phyloP scores from a whole-genome alignment of 2,797 vertebrate species.

The Cryptoprocta ferox region DNA sequence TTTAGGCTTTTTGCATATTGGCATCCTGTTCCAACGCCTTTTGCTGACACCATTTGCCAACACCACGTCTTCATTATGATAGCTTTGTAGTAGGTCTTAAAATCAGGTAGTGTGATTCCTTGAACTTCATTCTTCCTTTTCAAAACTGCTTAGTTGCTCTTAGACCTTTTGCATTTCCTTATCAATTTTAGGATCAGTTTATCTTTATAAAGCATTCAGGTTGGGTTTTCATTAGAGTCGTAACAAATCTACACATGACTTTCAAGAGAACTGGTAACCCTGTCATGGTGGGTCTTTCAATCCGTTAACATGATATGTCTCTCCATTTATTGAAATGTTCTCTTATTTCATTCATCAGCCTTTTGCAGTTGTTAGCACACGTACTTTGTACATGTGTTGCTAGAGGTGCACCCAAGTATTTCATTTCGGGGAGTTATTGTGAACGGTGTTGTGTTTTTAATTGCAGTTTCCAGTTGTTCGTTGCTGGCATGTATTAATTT shows the following conservation, averaged over 20 bases:
- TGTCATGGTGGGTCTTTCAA: not conserved
- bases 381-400: not conserved
- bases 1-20: not conserved
- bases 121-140: not conserved
- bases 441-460: not conserved
- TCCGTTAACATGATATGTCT: not conserved
- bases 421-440: not conserved
- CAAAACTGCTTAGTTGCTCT: not conserved
- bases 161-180: not conserved
- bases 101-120: not conserved
- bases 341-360: not conserved
- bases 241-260: not conserved
- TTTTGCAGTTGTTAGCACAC: not conserved
- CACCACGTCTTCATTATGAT: not conserved
- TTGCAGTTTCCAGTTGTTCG: not conserved
- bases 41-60: not conserved
- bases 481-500: not conserved
- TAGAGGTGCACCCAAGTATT: not conserved
- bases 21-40: not conserved
- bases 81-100: not conserved
- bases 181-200: not conserved
- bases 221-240: not conserved
- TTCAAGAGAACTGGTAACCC: not conserved
- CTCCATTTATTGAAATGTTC: not conserved
- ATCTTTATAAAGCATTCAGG: not conserved